phyloP scores from a whole-genome alignment of 2,113 vertebrate genomes.

The Ophiodon elongatus region DNA sequence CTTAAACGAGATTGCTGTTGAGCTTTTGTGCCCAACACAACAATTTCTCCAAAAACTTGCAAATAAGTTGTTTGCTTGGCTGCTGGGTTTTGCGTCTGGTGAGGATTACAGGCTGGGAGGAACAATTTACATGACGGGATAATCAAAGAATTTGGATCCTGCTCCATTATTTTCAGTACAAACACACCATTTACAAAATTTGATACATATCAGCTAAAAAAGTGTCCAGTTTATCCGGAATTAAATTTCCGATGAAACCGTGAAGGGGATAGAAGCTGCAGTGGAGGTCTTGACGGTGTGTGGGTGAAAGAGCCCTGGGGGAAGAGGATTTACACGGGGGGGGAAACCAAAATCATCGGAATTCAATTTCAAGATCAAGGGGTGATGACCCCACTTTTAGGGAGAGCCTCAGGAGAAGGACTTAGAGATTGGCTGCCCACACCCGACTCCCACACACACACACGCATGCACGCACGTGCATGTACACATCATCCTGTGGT shows the following conservation, averaged over 20 bases:
- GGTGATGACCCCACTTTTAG: slow-evolving; percentile 80
- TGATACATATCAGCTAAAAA: slow-evolving; percentile 23
- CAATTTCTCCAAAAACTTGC: slow-evolving; percentile 14
- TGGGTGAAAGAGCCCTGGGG: slow-evolving; percentile 61
- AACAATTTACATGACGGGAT: slow-evolving; percentile 27
- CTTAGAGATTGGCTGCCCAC: slow-evolving; percentile 69
- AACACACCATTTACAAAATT: slow-evolving; percentile 28
- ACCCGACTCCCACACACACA: slow-evolving; percentile 52
- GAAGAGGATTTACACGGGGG: slow-evolving; percentile 60
- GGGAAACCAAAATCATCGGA: slow-evolving; percentile 70
- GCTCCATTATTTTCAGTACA: slow-evolving; percentile 1
- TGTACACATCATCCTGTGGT: slow-evolving; percentile 49
- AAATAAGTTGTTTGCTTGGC: slow-evolving; percentile 24
- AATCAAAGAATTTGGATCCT: slow-evolving; percentile 28
- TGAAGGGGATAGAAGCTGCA: slow-evolving; percentile 28
- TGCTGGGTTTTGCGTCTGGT: slow-evolving; percentile 22
- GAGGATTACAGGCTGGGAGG: slow-evolving; percentile 20
- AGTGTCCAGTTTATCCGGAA: slow-evolving; percentile 16
- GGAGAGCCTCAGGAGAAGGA: slow-evolving; percentile 70
- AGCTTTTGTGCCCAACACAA: slow-evolving; percentile 38
- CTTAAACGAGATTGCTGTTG: slow-evolving; percentile 30
- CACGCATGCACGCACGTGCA: slow-evolving; percentile 42
- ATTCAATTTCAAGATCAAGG: slow-evolving; percentile 82
- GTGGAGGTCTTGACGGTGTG: slow-evolving; percentile 40
- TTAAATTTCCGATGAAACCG: slow-evolving; percentile 33